A percentile compares a stretch with the other conserved stretches of the same genome.
These are phyloP conservation scores for Teleopsis dalmanni DNA, from an alignment of 1,140 invertebrate genomes.

Conservation along the genomic window DNA sequence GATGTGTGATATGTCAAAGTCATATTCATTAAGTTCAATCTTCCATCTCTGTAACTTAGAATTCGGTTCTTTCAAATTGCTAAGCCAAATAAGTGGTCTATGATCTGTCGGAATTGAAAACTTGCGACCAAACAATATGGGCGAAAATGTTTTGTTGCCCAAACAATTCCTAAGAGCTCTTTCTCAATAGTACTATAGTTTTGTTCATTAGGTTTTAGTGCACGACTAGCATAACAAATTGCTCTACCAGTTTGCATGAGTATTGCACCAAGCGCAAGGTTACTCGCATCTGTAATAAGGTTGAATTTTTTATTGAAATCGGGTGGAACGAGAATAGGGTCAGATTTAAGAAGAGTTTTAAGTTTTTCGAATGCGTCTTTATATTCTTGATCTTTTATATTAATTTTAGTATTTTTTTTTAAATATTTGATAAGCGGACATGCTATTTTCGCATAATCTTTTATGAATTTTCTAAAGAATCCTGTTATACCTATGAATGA, in stretches of 20 bases:
- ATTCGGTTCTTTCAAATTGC: slow-evolving; percentile 41
- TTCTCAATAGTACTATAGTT: slow-evolving; percentile 29
- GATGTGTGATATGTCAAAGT: slow-evolving; percentile 31
- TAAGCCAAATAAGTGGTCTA: slow-evolving; percentile 46
- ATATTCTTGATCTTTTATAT: too few relatives aligned
- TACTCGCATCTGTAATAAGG: slow-evolving; percentile 17
- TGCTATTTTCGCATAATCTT: too few relatives aligned
- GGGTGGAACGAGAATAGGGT: too few relatives aligned
- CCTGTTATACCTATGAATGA: too few relatives aligned
- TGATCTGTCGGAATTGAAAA: slow-evolving; percentile 50
- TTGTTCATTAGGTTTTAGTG: slow-evolving; percentile 25
- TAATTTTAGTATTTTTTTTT: too few relatives aligned
- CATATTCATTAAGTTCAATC: slow-evolving; percentile 32
- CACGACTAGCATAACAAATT: slow-evolving; percentile 17
- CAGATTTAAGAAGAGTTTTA: too few relatives aligned
- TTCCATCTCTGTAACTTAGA: slow-evolving; percentile 27
- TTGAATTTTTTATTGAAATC: slow-evolving; percentile 15
- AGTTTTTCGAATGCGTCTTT: too few relatives aligned
- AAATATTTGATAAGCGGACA: too few relatives aligned
- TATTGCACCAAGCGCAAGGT: slow-evolving; percentile 16
- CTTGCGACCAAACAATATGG: slow-evolving; percentile 45
- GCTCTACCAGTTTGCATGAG: slow-evolving; percentile 15
- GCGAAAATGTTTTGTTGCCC: slow-evolving; percentile 43
- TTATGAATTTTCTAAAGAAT: too few relatives aligned
- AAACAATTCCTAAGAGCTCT: slow-evolving; percentile 32